Conservation (phyloP, 2,888 invertebrate species). For the Ramazzottius varieornatus region DNA sequence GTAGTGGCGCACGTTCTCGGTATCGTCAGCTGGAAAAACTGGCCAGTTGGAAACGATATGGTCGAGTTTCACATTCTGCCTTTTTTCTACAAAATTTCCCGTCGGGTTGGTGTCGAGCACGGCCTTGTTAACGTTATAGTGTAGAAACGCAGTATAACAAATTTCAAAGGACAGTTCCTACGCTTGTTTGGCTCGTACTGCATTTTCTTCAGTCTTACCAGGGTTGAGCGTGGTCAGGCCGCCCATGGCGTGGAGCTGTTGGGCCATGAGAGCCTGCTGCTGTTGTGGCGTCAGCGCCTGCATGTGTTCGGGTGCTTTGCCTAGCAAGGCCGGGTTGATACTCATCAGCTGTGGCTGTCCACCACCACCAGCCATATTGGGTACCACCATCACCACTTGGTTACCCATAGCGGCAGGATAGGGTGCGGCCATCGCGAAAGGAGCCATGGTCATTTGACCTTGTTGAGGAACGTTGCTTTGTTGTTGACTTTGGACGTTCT, state of each 20-base stretch:
- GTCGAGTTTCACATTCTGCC: too few species aligned
- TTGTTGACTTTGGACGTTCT: background rate
- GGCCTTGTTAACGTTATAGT: too few species aligned
- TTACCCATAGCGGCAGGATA: background rate
- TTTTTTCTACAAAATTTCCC: background rate
- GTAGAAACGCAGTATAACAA: too few species aligned
- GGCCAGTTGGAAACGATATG: too few species aligned
- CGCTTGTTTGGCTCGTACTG: too few species aligned
- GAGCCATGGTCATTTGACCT: background rate
- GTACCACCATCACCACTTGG: background rate
- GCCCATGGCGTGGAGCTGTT: background rate
- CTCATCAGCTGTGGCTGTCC: background rate
- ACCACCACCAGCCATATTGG: background rate
- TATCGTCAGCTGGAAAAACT: too few species aligned
- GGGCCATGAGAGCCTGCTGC: conserved; percentile 1
- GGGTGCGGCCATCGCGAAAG: background rate
- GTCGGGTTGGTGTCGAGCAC: too few species aligned
- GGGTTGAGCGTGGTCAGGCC: background rate
- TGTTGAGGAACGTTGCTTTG: too few species aligned
- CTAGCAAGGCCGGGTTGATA: background rate
- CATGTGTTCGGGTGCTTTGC: background rate
- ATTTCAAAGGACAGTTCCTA: too few species aligned
- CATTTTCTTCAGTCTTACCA: too few species aligned
- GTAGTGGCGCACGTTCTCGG: too few species aligned
- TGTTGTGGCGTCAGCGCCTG: background rate